A percentile compares a stretch with the other conserved stretches of the same genome.
phyloP scores from a whole-genome alignment of 1,140 invertebrate species.

The Diabrotica undecimpunctata region DNA sequence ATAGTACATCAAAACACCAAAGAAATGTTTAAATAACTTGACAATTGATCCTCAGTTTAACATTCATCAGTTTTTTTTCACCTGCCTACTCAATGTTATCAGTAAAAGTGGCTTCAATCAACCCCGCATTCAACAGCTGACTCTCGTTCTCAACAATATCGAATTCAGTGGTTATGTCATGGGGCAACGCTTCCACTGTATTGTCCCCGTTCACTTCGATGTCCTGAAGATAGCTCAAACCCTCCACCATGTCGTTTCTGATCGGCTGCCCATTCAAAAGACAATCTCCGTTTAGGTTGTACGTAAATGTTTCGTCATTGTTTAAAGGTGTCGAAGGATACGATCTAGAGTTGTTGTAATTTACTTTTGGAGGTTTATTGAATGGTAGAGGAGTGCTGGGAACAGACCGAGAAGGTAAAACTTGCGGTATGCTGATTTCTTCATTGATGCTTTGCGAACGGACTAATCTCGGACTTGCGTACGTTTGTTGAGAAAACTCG shows the following conservation, averaged over 20 bases:
- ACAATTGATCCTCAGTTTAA: neutral
- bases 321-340: conserved; percentile 61
- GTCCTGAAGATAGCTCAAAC: conserved; percentile 25
- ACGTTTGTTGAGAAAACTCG: conserved; percentile 46
- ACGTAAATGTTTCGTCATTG: conserved; percentile 56
- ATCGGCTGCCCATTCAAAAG: conserved; percentile 45
- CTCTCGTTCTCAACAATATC: conserved; percentile 30
- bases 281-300: conserved; percentile 49
- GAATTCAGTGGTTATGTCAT: conserved; percentile 30
- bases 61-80: neutral
- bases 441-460: conserved; percentile 41
- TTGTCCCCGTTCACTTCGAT: conserved; percentile 32
- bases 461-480: conserved; percentile 15
- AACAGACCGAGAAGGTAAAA: conserved; percentile 55
- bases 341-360: conserved; percentile 54
- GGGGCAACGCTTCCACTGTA: conserved; percentile 27
- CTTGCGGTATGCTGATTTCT: conserved; percentile 23
- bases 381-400: conserved; percentile 60
- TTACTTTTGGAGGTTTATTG: conserved; percentile 38
- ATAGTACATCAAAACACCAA: neutral
- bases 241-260: conserved; percentile 28
- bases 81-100: conserved; percentile 29
- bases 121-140: conserved; percentile 33
- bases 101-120: conserved; percentile 33
- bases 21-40: neutral